Evolutionary conservation across 2,113 vertebrate genomes (phyloP), one percentile per base, ranked within the genome.

Genomic region (Motacilla alba): DNA sequence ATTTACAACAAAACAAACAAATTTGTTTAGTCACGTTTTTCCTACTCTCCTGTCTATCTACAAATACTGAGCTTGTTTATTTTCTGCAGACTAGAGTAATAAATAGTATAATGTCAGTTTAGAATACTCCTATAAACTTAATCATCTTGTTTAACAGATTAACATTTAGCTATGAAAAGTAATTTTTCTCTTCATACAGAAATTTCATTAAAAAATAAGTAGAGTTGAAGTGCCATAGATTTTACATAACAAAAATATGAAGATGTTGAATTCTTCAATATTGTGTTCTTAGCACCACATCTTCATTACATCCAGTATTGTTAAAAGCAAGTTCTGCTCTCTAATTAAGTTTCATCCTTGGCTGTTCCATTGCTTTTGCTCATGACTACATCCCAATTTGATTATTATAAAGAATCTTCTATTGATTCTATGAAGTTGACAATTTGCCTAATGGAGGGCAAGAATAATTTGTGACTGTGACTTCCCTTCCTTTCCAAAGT

Each of bases 381-480:
- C 76, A 53, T 85, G 86, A 76, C 89, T 79, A 72, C 18, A 2
- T 59, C 90, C 81, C 80, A 87, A 90, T 93, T 77, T 94, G 50
- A 52, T 39, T 95, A 93, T 87, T 95, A 83, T 67, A 85, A 77
- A 77, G 46, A 92, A 87, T 67, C 73, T 86, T 62, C 63, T 89
- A 94, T 94, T 93, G 95, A 96, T 96, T 94, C 85, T 67, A 74
- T 27, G 18, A 94, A 91, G 75, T 77, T 94, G 94, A 95, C 78
- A 88, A 94, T 95, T 95, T 95, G 92, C 92, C 94, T 97, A 97
- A 97, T 96, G 96, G 90, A 95, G 83, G 73, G 79, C 72, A 83
- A 85, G 88, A 95, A 91, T 96, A 95, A 95, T 95, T 95, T 94
- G 93, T 6, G 4, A 64, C 59, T 78, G 59, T 55, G 55, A 90